These are phyloP conservation scores for Trissolcus japonicus DNA, from an alignment of 2,888 invertebrate genomes.

Conservation along the genomic window DNA sequence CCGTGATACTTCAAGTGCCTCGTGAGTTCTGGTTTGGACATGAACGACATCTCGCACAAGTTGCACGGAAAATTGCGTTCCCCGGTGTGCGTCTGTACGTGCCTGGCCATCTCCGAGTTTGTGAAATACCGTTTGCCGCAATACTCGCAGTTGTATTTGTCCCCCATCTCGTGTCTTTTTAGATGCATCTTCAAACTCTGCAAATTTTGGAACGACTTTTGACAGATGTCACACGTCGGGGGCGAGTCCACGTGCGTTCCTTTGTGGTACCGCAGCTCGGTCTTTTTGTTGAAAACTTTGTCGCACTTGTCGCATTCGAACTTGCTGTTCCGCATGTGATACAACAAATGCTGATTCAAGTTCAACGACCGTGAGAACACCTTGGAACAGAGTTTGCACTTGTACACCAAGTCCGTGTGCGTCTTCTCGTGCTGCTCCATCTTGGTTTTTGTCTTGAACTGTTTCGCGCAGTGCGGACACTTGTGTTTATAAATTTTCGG, in stretches of 20 bases:
- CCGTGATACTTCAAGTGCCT: conserved; percentile 71
- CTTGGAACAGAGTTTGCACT: conserved; percentile 41
- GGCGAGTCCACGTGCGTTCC: conserved; percentile 60
- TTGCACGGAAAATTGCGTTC: conserved; percentile 66
- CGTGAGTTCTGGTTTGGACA: conserved; percentile 68
- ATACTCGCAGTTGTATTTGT: conserved; percentile 63
- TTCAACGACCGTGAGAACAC: conserved; percentile 17
- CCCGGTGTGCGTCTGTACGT: conserved; percentile 68
- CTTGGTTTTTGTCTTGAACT: conserved; percentile 30
- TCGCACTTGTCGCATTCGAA: conserved; percentile 43
- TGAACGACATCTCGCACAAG: conserved; percentile 69
- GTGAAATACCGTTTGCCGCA: conserved; percentile 70
- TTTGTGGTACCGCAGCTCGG: conserved; percentile 62
- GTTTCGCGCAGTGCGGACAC: conserved; percentile 23
- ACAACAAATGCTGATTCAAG: conserved; percentile 39
- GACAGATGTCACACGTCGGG: conserved; percentile 65
- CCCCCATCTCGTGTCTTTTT: conserved; percentile 67
- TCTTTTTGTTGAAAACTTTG: conserved; percentile 36
- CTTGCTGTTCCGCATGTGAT: conserved; percentile 38
- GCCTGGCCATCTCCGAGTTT: conserved; percentile 68
- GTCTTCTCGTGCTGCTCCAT: conserved; percentile 28
- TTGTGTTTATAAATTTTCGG: conserved; percentile 10
- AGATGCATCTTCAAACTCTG: conserved; percentile 68
- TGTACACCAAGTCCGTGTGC: conserved; percentile 32
- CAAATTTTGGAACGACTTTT: conserved; percentile 66